Evolutionary conservation across 2,888 invertebrate species (phyloP), one percentile per base, ranked within the genome.

Genomic region (Biston betularia): DNA sequence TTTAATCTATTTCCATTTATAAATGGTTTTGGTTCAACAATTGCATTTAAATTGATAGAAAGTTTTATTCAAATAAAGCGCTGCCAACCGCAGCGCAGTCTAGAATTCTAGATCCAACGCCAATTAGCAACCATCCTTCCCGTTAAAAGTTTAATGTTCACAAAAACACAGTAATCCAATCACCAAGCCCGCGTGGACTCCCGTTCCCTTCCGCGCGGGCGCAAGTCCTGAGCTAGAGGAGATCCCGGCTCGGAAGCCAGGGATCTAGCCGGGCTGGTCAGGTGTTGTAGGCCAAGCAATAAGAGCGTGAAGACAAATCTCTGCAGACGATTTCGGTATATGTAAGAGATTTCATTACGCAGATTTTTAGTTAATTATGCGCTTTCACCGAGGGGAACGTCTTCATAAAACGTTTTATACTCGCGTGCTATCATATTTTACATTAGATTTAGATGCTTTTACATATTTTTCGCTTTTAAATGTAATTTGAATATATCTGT

Each of bases 231-330:
- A 46, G 57, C 57, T 33, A 58, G 9, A 15, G 61, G 33, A 48
- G 33, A 45, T 35, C 24, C 60, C 8, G 9, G 10, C 38, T 3
- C 50, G 35, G 49, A 63, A 63, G 61, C 68, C 52, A 72, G 66
- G 48, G 75, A 65, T 75, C 78, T 73, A 61, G 49, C 52, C 69
- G 63, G 56, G 42, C 64, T 75, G 68, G 63, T 68, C 24, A 53
- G 35, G 58, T 53, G 69, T 77, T 78, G 76, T 78, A 78, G 78
- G 78, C 75, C 75, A 78, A 76, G 65, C 65, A 82, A 85, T 75
- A 87, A 84, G 85, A 88, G 82, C 87, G 86, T 86, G 88, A 87
- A 87, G 79, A 61, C 57, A 70, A 52, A 57, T 75, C 76, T 75
- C 76, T 73, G 75, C 77, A 73, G 65, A 74, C 75, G 79, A 80